These are phyloP conservation scores for Apantesis nais DNA, from an alignment of 2,888 invertebrate species.

Conservation along the genomic window DNA sequence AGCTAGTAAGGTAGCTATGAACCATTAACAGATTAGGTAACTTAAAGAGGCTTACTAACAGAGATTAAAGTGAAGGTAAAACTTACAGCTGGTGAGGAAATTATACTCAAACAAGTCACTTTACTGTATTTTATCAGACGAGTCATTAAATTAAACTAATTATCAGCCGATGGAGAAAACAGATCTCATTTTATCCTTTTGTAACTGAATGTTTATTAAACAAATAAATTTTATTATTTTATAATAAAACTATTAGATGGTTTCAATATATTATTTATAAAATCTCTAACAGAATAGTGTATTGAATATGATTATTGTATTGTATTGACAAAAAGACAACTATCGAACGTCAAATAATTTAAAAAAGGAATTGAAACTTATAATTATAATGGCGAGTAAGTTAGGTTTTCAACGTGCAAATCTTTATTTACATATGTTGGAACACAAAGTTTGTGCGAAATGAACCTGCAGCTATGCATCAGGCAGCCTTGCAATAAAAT, in stretches of 20 bases:
- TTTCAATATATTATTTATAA: no score
- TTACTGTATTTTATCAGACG: neutral
- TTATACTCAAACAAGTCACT: neutral
- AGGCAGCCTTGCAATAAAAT: slow-evolving; percentile 34
- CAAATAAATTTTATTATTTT: no score
- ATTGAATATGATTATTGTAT: no score
- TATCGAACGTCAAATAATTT: no score
- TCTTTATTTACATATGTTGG: no score
- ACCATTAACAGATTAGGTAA: slow-evolving; percentile 2
- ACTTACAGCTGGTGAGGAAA: neutral
- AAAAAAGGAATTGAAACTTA: no score
- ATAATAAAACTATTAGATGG: no score
- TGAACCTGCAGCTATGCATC: neutral
- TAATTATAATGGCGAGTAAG: no score
- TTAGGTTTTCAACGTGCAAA: no score
- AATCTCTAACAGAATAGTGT: no score
- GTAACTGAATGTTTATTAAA: neutral
- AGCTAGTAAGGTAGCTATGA: slow-evolving; percentile 21
- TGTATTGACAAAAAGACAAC: no score
- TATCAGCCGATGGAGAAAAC: neutral
- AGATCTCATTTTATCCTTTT: neutral
- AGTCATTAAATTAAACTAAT: neutral
- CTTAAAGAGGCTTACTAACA: neutral
- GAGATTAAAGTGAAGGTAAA: neutral
- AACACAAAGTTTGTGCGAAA: neutral